Conservation (phyloP, 2,797 vertebrate species). For the Cephalopachus bancanus region DNA sequence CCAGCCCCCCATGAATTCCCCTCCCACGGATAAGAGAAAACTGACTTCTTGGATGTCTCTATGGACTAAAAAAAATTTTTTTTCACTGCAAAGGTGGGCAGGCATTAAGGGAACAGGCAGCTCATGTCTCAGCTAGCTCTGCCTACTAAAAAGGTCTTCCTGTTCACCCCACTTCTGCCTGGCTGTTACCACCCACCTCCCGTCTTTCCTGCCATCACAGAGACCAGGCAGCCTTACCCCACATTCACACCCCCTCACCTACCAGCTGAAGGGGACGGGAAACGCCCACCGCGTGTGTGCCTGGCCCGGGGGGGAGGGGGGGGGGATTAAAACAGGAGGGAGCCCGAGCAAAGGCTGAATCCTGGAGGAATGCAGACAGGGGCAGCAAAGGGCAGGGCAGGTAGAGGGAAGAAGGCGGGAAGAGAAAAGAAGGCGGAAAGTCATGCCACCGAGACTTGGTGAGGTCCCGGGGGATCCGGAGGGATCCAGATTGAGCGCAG, state of each 20-base stretch:
- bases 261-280: fast-evolving
- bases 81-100: neutral
- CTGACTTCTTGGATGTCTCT: neutral
- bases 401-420: fast-evolving
- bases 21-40: neutral
- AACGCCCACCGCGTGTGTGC: neutral
- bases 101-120: neutral
- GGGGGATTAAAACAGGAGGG: neutral
- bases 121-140: neutral
- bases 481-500: too few species aligned
- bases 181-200: neutral
- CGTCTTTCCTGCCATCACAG: fast-evolving
- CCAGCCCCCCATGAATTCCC: neutral
- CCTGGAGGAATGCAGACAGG: neutral
- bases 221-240: neutral
- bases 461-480: neutral
- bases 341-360: neutral
- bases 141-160: neutral
- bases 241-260: neutral
- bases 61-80: too few species aligned
- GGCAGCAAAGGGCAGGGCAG: neutral
- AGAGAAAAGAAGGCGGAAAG: too few species aligned
- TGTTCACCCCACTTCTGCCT: neutral
- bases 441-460: fast-evolving
- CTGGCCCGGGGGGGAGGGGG: neutral